Evolutionary conservation across 2,113 vertebrate genomes (phyloP).

Genomic region (Prinia subflava): DNA sequence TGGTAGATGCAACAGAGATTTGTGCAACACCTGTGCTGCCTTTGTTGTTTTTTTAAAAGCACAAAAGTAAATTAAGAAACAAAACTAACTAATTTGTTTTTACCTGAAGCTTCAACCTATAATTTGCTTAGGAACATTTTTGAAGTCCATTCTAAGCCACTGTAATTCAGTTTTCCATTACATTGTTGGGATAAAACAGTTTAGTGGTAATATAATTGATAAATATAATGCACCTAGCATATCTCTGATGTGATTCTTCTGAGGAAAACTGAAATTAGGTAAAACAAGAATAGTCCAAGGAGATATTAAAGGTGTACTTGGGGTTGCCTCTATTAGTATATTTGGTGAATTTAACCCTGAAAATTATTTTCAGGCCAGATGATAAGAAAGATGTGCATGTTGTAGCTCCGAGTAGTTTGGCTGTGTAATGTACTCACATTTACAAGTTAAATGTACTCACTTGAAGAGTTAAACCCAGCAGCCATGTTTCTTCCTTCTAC

Average conservation of each 20-base stretch:
- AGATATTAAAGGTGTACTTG: not conserved
- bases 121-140: not conserved
- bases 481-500: not conserved
- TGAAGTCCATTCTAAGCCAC: not conserved
- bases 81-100: not conserved
- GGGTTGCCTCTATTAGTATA: not conserved
- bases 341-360: not conserved
- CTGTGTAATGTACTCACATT: not conserved
- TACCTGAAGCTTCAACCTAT: not conserved
- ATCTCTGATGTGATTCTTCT: not conserved
- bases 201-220: not conserved
- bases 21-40: not conserved
- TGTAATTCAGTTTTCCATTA: not conserved
- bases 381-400: not conserved
- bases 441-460: not conserved
- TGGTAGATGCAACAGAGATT: not conserved
- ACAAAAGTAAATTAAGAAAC: not conserved
- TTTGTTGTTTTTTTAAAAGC: not conserved
- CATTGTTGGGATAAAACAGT: not conserved
- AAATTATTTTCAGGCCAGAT: not conserved
- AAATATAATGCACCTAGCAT: not conserved
- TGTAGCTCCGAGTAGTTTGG: not conserved
- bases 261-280: not conserved
- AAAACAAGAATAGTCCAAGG: not conserved
- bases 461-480: not conserved